Evolutionary conservation across 2,113 vertebrate genomes (phyloP).

Genomic region (Odontophorus gujanensis): DNA sequence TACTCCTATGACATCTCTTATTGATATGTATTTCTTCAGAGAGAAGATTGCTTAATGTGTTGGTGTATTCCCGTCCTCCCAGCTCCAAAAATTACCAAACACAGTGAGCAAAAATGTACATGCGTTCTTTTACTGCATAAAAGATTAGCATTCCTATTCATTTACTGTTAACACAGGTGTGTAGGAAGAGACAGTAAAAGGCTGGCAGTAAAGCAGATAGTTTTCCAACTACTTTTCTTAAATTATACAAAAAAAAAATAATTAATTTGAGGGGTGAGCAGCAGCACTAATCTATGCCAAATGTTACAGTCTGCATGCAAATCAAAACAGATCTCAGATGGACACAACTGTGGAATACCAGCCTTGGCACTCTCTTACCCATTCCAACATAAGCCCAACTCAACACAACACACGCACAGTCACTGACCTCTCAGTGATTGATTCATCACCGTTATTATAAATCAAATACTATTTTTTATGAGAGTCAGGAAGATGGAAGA

Average conservation of each 20-base stretch:
- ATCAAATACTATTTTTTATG: not conserved
- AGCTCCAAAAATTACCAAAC: not conserved
- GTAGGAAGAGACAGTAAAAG: not conserved
- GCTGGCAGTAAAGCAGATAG: not conserved
- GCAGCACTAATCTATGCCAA: not conserved
- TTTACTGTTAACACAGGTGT: not conserved
- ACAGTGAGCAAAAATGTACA: not conserved
- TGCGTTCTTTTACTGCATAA: not conserved
- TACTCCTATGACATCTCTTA: not conserved
- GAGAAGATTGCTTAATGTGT: not conserved
- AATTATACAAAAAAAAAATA: not conserved
- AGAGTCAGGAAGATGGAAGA: not conserved
- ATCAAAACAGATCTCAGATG: not conserved
- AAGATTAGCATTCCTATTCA: not conserved
- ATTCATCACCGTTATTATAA: not conserved
- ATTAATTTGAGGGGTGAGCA: not conserved
- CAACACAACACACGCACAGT: not conserved
- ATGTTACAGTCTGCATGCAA: not conserved
- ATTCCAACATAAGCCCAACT: not conserved
- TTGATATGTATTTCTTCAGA: not conserved
- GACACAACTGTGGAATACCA: not conserved
- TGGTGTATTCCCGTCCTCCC: no score
- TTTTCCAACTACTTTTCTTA: not conserved
- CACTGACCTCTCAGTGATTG: not conserved
- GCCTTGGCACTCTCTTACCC: not conserved